phyloP scores from a whole-genome alignment of 1,140 invertebrate genomes.

The Antheraea pernyi region DNA sequence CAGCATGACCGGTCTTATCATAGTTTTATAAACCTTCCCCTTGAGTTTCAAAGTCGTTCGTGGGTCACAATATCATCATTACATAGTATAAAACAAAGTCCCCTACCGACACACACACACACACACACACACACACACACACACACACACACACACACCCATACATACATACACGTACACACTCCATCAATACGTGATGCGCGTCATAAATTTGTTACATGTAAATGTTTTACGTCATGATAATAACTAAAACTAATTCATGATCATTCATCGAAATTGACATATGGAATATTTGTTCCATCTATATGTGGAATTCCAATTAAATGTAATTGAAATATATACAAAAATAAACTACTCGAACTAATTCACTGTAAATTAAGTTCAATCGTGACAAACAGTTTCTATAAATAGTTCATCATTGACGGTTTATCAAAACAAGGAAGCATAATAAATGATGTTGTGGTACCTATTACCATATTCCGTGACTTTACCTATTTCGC shows the following conservation, averaged over 20 bases:
- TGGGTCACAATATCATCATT: too few species aligned
- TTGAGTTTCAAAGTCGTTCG: too few species aligned
- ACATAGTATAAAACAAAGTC: too few species aligned
- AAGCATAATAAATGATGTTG: not conserved
- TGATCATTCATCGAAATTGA: not conserved
- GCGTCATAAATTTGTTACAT: not conserved
- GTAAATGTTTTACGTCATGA: not conserved
- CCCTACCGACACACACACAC: too few species aligned
- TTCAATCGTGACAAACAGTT: not conserved
- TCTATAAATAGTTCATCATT: constrained; percentile 2
- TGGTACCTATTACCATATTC: not conserved
- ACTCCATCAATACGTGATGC: not conserved
- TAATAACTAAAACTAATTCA: not conserved
- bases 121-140: too few species aligned
- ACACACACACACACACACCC: too few species aligned
- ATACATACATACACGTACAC: too few species aligned
- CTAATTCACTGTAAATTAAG: not conserved
- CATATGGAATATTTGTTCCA: not conserved
- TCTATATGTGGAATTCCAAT: not conserved
- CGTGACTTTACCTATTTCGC: not conserved
- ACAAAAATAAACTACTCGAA: not conserved
- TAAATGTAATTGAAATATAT: not conserved
- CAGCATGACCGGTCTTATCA: too few species aligned
- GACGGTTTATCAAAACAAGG: not conserved
- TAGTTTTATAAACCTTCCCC: too few species aligned